Percentiles rank a stretch among this genome's conserved stretches.
Conservation (phyloP, 1,140 invertebrate species). For the Procambarus clarkii region DNA sequence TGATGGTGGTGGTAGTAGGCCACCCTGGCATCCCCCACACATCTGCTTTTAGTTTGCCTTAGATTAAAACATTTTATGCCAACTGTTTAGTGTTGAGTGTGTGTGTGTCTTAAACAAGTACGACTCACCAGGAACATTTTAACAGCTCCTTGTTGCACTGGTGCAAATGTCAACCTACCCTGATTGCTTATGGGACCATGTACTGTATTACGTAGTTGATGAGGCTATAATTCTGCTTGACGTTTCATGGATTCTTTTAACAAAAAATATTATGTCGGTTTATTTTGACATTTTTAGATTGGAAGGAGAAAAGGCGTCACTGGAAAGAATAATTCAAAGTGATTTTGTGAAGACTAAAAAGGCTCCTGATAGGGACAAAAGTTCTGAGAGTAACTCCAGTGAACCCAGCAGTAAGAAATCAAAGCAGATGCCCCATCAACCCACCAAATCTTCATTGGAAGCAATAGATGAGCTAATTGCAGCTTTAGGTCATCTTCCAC, state of each 20-base stretch:
- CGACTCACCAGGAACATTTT: no score
- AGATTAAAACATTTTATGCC: no score
- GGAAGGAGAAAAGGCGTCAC: conserved; percentile 58
- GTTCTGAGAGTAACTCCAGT: neutral
- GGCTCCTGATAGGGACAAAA: conserved; percentile 7
- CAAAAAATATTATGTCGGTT: neutral
- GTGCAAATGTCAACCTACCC: no score
- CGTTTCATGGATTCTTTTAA: neutral
- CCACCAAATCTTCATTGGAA: conserved; percentile 24
- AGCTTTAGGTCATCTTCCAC: conserved; percentile 46
- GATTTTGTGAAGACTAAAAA: conserved; percentile 18
- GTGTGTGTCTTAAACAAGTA: no score
- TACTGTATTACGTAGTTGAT: no score
- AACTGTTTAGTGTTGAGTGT: no score
- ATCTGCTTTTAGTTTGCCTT: no score
- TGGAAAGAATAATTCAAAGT: conserved; percentile 46
- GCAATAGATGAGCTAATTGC: conserved; percentile 54
- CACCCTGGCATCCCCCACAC: no score
- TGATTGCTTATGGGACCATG: no score
- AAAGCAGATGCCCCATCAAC: neutral
- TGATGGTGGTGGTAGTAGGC: no score
- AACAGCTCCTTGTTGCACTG: no score
- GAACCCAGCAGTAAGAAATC: neutral
- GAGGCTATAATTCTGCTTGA: no score
- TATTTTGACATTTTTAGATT: conserved; percentile 15